Evolutionary conservation across 1,140 invertebrate genomes (phyloP).

Genomic region (Drosophila kanapiae): DNA sequence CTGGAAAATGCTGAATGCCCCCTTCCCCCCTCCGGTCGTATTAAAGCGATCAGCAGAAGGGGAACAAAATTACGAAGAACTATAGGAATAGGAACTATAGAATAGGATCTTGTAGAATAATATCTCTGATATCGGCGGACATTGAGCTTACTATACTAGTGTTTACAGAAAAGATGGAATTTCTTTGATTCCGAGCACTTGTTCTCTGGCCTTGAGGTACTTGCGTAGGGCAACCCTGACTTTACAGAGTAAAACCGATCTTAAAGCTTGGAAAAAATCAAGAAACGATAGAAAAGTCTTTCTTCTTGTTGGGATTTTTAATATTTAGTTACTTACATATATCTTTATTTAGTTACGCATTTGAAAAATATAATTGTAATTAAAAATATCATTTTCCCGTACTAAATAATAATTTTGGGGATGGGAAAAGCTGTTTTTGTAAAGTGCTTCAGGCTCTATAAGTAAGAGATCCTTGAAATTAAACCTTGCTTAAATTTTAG

Average conservation of each 20-base stretch:
- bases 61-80: not conserved
- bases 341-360: no score
- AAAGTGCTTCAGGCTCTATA: no score
- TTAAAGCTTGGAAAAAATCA: not conserved
- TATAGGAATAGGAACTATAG: no score
- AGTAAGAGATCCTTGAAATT: not conserved
- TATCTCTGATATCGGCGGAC: not conserved
- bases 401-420: no score
- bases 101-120: not conserved
- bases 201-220: not conserved
- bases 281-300: not conserved
- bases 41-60: slow-evolving; percentile 25
- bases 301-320: no score
- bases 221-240: not conserved
- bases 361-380: no score
- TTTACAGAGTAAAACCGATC: no score
- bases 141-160: not conserved
- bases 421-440: no score
- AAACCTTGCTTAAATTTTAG: not conserved
- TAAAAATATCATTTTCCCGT: no score
- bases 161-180: not conserved
- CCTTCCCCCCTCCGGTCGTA: not conserved
- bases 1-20: slow-evolving; percentile 37
- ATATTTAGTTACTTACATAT: no score
- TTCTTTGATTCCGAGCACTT: no score